Percentiles rank a stretch among this genome's conserved stretches.
phyloP scores from a whole-genome alignment of 2,797 vertebrate genomes.

The Rachycentron canadum region DNA sequence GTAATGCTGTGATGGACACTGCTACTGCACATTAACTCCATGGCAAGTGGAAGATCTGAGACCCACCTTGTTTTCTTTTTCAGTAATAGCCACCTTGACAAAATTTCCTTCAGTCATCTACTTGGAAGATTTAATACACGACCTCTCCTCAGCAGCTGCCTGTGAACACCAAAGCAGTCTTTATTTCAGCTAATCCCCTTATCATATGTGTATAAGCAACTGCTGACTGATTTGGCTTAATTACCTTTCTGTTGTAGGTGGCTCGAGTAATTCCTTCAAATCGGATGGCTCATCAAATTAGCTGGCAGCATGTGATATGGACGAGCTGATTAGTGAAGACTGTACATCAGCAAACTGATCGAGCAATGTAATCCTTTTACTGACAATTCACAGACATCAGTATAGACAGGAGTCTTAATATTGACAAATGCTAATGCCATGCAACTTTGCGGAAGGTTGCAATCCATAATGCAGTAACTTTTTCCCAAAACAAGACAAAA shows the following conservation, averaged over 20 bases:
- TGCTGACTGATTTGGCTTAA: constrained; percentile 40
- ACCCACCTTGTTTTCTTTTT: constrained; percentile 10
- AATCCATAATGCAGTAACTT: constrained; percentile 64
- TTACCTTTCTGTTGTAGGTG: constrained; percentile 46
- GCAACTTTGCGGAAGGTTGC: constrained; percentile 75
- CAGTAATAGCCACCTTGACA: constrained; percentile 22
- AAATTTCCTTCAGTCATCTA: constrained; percentile 34
- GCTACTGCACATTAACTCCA: constrained; percentile 34
- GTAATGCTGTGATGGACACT: constrained; percentile 47
- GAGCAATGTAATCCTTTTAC: constrained; percentile 64
- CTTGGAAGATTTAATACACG: constrained; percentile 41
- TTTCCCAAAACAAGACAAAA: constrained; percentile 67
- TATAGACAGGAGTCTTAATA: constrained; percentile 68
- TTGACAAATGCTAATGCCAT: constrained; percentile 73
- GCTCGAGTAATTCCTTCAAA: constrained; percentile 52
- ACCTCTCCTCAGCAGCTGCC: constrained; percentile 31
- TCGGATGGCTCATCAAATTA: constrained; percentile 41
- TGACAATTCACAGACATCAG: constrained; percentile 73
- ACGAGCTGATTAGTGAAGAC: constrained; percentile 59
- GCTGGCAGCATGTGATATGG: constrained; percentile 52
- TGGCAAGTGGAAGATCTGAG: constrained; percentile 42
- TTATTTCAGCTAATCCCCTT: constrained; percentile 47
- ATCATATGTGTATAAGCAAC: constrained; percentile 51
- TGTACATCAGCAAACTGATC: constrained; percentile 69
- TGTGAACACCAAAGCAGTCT: constrained; percentile 26